phyloP scores from a whole-genome alignment of 2,888 invertebrate species.

The Tineola bisselliella region DNA sequence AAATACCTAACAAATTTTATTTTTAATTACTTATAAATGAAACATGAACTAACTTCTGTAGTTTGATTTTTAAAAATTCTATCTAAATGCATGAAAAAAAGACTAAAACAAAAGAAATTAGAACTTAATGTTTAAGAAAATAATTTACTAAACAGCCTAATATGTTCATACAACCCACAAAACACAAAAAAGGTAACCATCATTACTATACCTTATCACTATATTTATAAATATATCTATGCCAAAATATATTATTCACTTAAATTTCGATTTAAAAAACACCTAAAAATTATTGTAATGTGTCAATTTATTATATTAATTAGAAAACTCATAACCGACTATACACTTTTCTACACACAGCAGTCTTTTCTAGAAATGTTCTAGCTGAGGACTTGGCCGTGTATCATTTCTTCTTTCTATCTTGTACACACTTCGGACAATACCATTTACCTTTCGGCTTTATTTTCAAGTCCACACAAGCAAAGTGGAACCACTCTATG shows the following conservation, averaged over 20 bases:
- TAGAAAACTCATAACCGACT: background rate
- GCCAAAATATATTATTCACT: background rate
- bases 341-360: conserved; percentile 22
- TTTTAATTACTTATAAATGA: no score
- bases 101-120: no score
- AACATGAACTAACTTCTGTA: no score
- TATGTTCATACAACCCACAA: no score
- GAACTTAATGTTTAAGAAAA: no score
- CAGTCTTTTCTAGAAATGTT: conserved; percentile 45
- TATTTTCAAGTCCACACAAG: conserved; percentile 88
- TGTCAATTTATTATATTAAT: background rate
- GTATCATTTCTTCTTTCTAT: conserved; percentile 80
- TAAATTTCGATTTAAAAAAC: background rate
- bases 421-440: conserved; percentile 90
- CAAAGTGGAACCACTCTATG: conserved; percentile 97
- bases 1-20: no score
- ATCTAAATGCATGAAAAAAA: no score
- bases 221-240: background rate
- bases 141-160: no score
- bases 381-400: conserved; percentile 31
- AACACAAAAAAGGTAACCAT: no score
- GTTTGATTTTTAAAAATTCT: no score
- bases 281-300: conserved; percentile 11
- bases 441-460: conserved; percentile 97
- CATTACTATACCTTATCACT: no score